Evolutionary conservation across 2,113 vertebrate genomes (phyloP).

Genomic region (Neolamprologus modestus): DNA sequence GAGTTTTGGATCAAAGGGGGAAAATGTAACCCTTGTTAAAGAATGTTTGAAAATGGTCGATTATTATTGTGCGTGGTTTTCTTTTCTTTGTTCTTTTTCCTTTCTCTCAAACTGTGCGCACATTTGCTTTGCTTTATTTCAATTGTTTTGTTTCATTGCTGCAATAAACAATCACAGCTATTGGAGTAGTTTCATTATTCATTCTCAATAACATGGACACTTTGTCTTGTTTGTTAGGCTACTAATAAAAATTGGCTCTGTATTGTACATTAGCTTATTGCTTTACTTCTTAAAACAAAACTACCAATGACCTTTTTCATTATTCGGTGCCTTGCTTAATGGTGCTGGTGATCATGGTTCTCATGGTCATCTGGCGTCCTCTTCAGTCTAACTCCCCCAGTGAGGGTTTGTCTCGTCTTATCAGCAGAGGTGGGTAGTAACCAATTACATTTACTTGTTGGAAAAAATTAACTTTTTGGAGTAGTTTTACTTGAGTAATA

Average conservation of each 20-base stretch:
- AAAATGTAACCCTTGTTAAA: neutral
- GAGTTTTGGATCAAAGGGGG: neutral
- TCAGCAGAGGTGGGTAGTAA: neutral
- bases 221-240: neutral
- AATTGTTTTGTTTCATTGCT: neutral
- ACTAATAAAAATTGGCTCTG: neutral
- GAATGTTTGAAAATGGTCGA: neutral
- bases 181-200: neutral
- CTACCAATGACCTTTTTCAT: neutral
- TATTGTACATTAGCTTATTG: neutral
- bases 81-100: neutral
- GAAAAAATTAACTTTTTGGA: rapidly evolving
- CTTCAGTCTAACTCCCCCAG: rapidly evolving
- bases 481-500: neutral
- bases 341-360: neutral
- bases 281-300: neutral
- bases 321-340: neutral
- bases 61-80: neutral
- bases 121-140: neutral
- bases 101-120: neutral
- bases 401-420: rapidly evolving
- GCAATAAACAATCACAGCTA: slow-evolving; percentile 53
- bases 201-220: neutral
- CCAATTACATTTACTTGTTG: neutral
- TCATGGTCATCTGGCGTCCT: rapidly evolving